phyloP scores from a whole-genome alignment of 2,888 invertebrate species.

The Eretmocerus hayati region DNA sequence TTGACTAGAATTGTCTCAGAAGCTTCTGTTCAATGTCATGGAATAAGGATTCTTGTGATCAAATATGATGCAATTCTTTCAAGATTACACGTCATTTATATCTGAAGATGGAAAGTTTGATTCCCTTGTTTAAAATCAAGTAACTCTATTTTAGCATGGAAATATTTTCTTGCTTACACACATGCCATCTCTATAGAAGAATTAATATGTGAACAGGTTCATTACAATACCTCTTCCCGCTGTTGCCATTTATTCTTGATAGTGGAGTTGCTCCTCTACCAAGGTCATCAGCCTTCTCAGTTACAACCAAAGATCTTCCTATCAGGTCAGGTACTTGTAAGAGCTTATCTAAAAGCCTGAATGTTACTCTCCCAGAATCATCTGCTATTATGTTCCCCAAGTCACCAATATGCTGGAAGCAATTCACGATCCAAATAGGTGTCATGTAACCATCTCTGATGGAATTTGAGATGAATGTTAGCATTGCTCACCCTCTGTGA shows the following conservation, averaged over 20 bases:
- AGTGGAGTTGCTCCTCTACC: constrained; percentile 50
- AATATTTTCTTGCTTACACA: neutral
- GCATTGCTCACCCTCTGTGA: constrained; percentile 40
- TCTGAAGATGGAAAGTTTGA: too few relatives aligned
- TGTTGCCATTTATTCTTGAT: constrained; percentile 59
- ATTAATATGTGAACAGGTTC: neutral
- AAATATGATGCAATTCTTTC: too few relatives aligned
- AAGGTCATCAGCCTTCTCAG: constrained; percentile 56
- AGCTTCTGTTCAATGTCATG: too few relatives aligned
- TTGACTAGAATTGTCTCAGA: too few relatives aligned
- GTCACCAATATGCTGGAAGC: constrained; percentile 55
- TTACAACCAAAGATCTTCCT: constrained; percentile 71
- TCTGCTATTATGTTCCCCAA: constrained; percentile 59
- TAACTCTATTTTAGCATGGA: neutral
- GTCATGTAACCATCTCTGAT: neutral
- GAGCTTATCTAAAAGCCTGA: constrained; percentile 55
- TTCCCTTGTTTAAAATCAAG: neutral
- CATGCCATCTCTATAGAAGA: too few relatives aligned
- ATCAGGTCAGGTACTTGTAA: constrained; percentile 68
- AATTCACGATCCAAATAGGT: constrained; percentile 5
- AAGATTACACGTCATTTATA: too few relatives aligned
- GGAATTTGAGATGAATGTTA: neutral
- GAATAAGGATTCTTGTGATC: too few relatives aligned
- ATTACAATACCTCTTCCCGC: constrained; percentile 53
- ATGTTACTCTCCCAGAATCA: constrained; percentile 58